A percentile compares a stretch with the other conserved stretches of the same genome.
Evolutionary conservation across 1,140 invertebrate species (phyloP).

Genomic region (Drosophila rufa): DNA sequence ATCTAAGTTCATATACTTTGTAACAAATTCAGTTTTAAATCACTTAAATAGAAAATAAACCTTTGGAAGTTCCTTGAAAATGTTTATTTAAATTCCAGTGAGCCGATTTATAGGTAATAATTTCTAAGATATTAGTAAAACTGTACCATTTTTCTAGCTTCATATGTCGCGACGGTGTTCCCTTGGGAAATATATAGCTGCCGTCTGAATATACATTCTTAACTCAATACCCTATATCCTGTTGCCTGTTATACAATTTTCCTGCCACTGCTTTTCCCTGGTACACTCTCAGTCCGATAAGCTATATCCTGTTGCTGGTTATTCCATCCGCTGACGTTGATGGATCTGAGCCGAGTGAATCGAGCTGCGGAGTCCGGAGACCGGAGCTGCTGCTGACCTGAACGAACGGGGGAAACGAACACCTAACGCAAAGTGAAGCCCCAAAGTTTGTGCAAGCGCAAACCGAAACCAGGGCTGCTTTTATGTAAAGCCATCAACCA

Average conservation of each 20-base stretch:
- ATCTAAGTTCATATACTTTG: no score
- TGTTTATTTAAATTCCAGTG: no score
- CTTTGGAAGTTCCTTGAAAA: no score
- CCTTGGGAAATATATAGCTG: no score
- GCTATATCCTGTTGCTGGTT: constrained; percentile 6
- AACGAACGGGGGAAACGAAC: constrained; percentile 17
- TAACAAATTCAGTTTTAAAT: no score
- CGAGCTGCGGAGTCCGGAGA: constrained; percentile 3
- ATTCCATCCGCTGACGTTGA: constrained; percentile 65
- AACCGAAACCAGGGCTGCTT: not conserved
- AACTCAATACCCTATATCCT: no score
- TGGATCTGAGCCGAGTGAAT: constrained; percentile 62
- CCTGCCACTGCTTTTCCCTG: not conserved
- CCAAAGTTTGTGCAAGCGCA: not conserved
- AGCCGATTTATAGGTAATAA: no score
- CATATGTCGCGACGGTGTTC: no score
- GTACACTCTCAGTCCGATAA: not conserved
- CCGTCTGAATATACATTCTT: no score
- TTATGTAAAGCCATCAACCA: constrained; percentile 34
- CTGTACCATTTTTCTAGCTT: no score
- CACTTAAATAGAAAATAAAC: no score
- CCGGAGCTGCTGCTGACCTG: constrained; percentile 10
- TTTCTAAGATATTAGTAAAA: no score
- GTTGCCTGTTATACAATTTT: not conserved
- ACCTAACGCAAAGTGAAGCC: constrained; percentile 9